These are phyloP conservation scores for Sussaba pulchella DNA, from an alignment of 2,888 invertebrate species.

Conservation along the genomic window DNA sequence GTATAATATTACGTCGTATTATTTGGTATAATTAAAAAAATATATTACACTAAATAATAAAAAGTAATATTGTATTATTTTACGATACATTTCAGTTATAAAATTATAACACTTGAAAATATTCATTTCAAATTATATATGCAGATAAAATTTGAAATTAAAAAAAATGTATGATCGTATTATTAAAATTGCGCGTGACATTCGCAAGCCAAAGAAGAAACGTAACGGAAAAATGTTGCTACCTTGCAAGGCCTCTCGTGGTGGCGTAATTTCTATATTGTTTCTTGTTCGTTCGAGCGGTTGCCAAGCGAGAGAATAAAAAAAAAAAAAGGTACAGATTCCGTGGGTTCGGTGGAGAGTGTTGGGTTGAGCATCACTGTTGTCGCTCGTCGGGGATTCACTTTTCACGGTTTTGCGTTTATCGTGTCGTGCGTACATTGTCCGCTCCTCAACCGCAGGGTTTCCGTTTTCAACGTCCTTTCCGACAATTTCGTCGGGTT, in stretches of 20 bases:
- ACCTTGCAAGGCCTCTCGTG: constrained; percentile 11
- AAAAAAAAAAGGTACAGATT: too few relatives aligned
- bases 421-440: not conserved
- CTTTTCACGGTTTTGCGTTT: not conserved
- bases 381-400: not conserved
- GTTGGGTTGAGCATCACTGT: constrained; percentile 12
- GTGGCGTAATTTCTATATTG: not conserved
- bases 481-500: constrained; percentile 5
- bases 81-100: too few relatives aligned
- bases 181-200: constrained; percentile 19
- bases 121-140: too few relatives aligned
- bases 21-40: too few relatives aligned
- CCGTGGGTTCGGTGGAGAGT: too few relatives aligned
- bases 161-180: too few relatives aligned
- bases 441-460: constrained; percentile 7
- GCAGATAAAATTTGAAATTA: too few relatives aligned
- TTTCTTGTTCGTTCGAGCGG: not conserved
- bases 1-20: too few relatives aligned
- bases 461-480: constrained; percentile 24
- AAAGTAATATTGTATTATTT: constrained; percentile 16
- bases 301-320: not conserved
- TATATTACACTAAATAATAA: too few relatives aligned
- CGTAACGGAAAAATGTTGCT: constrained; percentile 33
- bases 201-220: constrained; percentile 40
- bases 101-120: too few relatives aligned